Evolutionary conservation across 2,113 vertebrate species (phyloP).

Genomic region (Origma solitaria): DNA sequence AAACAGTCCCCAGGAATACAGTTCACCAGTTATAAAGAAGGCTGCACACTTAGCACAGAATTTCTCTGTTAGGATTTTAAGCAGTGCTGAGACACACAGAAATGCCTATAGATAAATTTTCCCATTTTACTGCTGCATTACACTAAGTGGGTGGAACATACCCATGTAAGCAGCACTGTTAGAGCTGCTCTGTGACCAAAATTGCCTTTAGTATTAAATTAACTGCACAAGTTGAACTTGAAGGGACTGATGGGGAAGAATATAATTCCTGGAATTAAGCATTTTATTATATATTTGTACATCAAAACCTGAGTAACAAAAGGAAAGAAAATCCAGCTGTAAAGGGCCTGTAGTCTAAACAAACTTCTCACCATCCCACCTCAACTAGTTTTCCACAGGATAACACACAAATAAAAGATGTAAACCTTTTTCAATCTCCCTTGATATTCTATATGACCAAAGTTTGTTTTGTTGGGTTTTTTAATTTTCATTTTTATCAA

Average conservation of each 20-base stretch:
- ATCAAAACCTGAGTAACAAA: not conserved
- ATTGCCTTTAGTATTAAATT: not conserved
- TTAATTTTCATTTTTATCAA: too few species aligned
- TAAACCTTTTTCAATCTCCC: not conserved
- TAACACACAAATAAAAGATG: not conserved
- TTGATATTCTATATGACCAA: not conserved
- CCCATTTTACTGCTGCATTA: not conserved
- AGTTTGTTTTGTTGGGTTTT: not conserved
- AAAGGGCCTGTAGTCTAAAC: not conserved
- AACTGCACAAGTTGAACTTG: not conserved
- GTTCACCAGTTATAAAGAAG: not conserved
- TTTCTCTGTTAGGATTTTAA: not conserved
- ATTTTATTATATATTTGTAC: not conserved
- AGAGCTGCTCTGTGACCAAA: not conserved
- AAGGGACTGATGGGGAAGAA: not conserved
- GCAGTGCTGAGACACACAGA: not conserved
- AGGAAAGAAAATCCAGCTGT: not conserved
- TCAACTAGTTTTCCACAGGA: not conserved
- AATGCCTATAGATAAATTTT: not conserved
- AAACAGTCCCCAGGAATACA: conserved; percentile 22
- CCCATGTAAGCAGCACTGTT: not conserved
- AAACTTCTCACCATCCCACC: not conserved
- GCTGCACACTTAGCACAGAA: not conserved
- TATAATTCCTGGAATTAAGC: not conserved
- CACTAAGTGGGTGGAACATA: not conserved